Conservation (phyloP, 2,888 invertebrate species). For the Apamea monoglypha region DNA sequence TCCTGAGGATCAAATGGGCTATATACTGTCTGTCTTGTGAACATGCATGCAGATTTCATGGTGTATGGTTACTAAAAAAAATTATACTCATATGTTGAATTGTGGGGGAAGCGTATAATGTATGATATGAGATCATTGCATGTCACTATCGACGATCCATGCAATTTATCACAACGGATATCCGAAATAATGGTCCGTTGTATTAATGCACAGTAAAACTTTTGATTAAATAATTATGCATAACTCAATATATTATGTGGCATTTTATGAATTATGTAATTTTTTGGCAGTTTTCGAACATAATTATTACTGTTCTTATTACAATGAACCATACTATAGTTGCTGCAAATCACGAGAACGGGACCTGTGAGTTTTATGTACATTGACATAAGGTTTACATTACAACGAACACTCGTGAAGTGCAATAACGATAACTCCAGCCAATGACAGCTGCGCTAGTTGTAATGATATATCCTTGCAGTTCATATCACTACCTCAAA, state of each 20-base stretch:
- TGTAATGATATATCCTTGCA: conserved; percentile 75
- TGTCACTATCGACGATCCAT: conserved; percentile 36
- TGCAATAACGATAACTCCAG: conserved; percentile 2
- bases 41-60: conserved; percentile 45
- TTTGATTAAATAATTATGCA: not conserved
- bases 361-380: not conserved
- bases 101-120: conserved; percentile 3
- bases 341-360: not conserved
- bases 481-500: conserved; percentile 96
- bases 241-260: too few species aligned
- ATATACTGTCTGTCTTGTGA: not conserved
- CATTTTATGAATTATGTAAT: not conserved
- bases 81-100: not conserved
- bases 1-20: conserved; percentile 5
- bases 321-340: conserved; percentile 22
- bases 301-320: not conserved
- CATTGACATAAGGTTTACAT: not conserved
- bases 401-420: not conserved
- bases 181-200: conserved; percentile 38
- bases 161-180: conserved; percentile 50
- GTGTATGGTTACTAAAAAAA: conserved; percentile 39
- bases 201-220: conserved; percentile 26
- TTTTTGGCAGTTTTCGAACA: not conserved
- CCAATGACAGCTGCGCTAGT: conserved; percentile 16
- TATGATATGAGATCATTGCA: conserved; percentile 33